Conservation (phyloP, 2,113 vertebrate species). For the Tonatia bakeri region DNA sequence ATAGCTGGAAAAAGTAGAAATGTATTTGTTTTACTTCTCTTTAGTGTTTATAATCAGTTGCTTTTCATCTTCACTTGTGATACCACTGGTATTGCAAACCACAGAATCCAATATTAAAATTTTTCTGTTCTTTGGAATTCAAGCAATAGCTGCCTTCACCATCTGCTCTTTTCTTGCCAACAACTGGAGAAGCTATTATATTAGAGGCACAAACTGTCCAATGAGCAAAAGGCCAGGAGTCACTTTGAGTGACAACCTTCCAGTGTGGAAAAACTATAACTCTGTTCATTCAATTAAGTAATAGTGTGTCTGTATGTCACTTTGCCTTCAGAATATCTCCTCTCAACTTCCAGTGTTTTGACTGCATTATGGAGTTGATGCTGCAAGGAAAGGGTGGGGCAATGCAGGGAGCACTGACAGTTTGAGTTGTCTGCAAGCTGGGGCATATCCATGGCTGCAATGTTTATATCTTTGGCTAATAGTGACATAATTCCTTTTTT, state of each 20-base stretch:
- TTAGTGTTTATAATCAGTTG: background rate
- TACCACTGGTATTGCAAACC: background rate
- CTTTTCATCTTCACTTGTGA: background rate
- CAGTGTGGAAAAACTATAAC: constrained; percentile 13
- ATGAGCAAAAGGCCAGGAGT: constrained; percentile 44
- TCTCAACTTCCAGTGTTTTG: background rate
- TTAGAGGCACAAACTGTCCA: constrained; percentile 36
- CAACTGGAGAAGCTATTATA: constrained; percentile 27
- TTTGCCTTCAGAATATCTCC: constrained; percentile 12
- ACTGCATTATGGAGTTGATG: background rate
- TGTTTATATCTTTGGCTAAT: background rate
- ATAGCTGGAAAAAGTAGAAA: background rate
- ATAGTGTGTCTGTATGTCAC: constrained; percentile 1
- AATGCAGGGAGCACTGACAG: background rate
- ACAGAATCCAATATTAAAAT: background rate
- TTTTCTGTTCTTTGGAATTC: background rate
- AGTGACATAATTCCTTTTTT: background rate
- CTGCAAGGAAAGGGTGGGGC: background rate
- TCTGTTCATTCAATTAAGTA: constrained; percentile 27
- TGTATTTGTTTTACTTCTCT: background rate
- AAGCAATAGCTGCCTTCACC: background rate
- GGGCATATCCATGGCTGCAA: background rate
- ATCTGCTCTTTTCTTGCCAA: constrained; percentile 7
- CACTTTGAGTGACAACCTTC: constrained; percentile 50
- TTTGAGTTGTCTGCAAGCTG: background rate